Evolutionary conservation across 2,797 vertebrate species (phyloP), one percentile per base, ranked within the genome.

Genomic region (Lacerta bilineata): DNA sequence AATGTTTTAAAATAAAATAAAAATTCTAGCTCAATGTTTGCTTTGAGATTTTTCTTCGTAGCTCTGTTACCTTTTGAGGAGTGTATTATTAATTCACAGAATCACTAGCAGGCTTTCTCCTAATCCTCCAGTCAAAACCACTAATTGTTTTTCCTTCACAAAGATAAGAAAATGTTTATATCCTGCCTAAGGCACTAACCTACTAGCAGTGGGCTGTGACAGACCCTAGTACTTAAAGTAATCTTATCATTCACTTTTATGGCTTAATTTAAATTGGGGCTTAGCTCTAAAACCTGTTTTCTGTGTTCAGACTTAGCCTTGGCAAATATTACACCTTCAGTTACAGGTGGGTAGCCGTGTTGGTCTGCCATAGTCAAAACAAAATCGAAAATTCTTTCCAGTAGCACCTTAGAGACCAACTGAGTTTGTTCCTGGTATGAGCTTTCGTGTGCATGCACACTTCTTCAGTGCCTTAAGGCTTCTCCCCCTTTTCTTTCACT

Each of bases 1-100:
- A 95, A 95, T 94, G 95, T 96, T 97, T 97, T 97, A 95, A 97
- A 97, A 97, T 97, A 97, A 97, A 95, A 43, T 6, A 95, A 96
- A 92, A 86, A 93, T 97, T 97, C 95, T 97, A 97, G 95, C 94
- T 95, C 94, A 93, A 89, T 27, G 68, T 66, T 90, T 80, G 91
- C 92, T 95, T 90, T 33, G 27, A 89, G 89, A 90, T 33, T 93
- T 3, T 18, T 86, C 4, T 1, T 25, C 15, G 41, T 46, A 2
- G 27, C 77, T 90, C 59, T n/a, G 29, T 39, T 80, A 25, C 72
- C 79, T 82, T 80, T 86, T 29, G 8, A 3, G 0, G 0, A 8
- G 10, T 59, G 25, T 81, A 86, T 39, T 74, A 85, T 94, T 33
- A 91, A 90, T 75, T 13, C 64, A n/a, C 71, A 46, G 1, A 69